phyloP scores from a whole-genome alignment of 1,140 invertebrate species.

The Holotrichia oblita region DNA sequence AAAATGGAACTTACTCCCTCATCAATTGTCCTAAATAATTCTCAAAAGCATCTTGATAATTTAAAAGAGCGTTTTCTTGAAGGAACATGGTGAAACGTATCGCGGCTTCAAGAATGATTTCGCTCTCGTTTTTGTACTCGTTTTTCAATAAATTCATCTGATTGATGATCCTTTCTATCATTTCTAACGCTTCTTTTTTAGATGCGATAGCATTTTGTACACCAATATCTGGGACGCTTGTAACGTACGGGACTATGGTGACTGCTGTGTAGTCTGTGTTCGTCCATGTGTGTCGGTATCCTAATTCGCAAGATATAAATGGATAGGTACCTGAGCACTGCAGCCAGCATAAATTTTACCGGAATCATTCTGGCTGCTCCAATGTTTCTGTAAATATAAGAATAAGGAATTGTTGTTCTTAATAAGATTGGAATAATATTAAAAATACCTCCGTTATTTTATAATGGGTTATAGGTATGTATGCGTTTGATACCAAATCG shows the following conservation, averaged over 20 bases:
- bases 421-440: neutral
- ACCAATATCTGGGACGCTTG: neutral
- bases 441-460: neutral
- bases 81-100: slow-evolving; percentile 3
- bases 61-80: neutral
- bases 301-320: neutral
- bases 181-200: neutral
- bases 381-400: neutral
- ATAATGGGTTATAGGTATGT: slow-evolving; percentile 52
- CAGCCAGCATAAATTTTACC: neutral
- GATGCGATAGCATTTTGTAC: neutral
- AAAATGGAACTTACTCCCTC: neutral
- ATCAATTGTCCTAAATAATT: slow-evolving; percentile 20
- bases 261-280: neutral
- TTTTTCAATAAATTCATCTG: neutral
- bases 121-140: neutral
- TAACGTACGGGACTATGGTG: neutral
- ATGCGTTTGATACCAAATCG: slow-evolving; percentile 51
- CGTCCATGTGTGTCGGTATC: neutral
- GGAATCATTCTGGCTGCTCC: neutral
- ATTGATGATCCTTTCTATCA: neutral
- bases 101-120: neutral
- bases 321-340: neutral
- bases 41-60: neutral
- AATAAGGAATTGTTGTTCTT: neutral